Percentiles rank a stretch among this genome's conserved stretches.
These are phyloP conservation scores for Bradysia coprophila DNA, from an alignment of 1,140 invertebrate species.

Conservation along the genomic window DNA sequence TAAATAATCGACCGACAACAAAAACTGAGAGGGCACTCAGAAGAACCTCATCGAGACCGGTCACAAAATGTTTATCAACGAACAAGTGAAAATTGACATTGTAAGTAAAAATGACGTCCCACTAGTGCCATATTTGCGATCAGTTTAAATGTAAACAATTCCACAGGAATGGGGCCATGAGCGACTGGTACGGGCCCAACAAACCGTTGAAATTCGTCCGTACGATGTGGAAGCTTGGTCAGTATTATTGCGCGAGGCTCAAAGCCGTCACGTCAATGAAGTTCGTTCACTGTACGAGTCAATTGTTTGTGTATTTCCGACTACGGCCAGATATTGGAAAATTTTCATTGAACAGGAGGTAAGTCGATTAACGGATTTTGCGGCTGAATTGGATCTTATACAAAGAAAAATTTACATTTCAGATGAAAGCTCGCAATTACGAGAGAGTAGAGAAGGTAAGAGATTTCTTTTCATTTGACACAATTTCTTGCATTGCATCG, in stretches of 20 bases:
- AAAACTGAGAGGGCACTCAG: too few species aligned
- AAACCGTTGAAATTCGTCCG: constrained; percentile 62
- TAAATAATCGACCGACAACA: too few species aligned
- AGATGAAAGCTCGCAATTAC: constrained; percentile 90
- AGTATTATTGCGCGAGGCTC: constrained; percentile 77
- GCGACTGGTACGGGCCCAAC: constrained; percentile 56
- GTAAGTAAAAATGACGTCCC: constrained; percentile 10
- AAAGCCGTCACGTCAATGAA: constrained; percentile 78
- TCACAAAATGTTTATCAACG: constrained; percentile 10
- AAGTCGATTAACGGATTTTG: constrained; percentile 8
- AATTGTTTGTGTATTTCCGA: constrained; percentile 83
- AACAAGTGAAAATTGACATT: constrained; percentile 23
- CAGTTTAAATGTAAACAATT: not conserved
- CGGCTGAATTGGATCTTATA: not conserved
- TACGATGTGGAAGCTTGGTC: constrained; percentile 97
- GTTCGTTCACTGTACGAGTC: constrained; percentile 85
- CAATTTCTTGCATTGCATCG: too few species aligned
- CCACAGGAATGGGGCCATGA: constrained; percentile 70
- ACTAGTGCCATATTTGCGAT: not conserved
- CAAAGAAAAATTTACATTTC: too few species aligned
- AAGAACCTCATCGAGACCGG: not conserved
- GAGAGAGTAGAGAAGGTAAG: constrained; percentile 97
- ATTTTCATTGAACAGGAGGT: constrained; percentile 99
- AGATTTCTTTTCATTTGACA: constrained; percentile 12
- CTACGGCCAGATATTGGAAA: constrained; percentile 95